Evolutionary conservation across 2,888 invertebrate species (phyloP).

Genomic region (Spodoptera picta): DNA sequence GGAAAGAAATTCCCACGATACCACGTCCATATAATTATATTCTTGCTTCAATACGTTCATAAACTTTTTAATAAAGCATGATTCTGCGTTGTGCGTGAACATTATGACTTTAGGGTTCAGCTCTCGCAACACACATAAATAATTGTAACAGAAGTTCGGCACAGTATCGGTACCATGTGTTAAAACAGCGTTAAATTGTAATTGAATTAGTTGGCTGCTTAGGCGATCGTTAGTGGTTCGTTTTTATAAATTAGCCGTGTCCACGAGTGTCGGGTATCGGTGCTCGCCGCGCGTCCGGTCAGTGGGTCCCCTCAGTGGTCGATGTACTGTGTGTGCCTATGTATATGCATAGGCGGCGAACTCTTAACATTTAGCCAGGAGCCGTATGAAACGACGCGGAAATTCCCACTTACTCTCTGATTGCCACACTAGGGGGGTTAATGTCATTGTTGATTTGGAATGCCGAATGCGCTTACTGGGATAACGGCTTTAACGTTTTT

Average conservation of each 20-base stretch:
- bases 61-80: conserved; percentile 44
- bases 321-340: conserved; percentile 48
- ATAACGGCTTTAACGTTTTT: conserved; percentile 70
- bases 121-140: conserved; percentile 40
- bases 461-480: conserved; percentile 81
- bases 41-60: conserved; percentile 13
- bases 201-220: conserved; percentile 43
- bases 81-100: conserved; percentile 43
- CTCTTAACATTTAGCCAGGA: conserved; percentile 86
- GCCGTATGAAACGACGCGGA: conserved; percentile 86
- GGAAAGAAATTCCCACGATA: background rate
- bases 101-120: conserved; percentile 41
- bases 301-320: conserved; percentile 45
- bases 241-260: conserved; percentile 33
- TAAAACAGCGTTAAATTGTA: conserved; percentile 44
- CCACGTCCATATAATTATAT: background rate
- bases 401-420: conserved; percentile 87
- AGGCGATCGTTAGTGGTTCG: conserved; percentile 26
- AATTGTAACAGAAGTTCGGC: conserved; percentile 31
- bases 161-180: conserved; percentile 29
- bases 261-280: conserved; percentile 28
- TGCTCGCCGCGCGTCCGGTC: conserved; percentile 34
- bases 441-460: conserved; percentile 86
- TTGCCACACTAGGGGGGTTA: conserved; percentile 87
- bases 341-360: conserved; percentile 67